Conservation (phyloP, 2,888 invertebrate species). For the Heliconius ethilla region DNA sequence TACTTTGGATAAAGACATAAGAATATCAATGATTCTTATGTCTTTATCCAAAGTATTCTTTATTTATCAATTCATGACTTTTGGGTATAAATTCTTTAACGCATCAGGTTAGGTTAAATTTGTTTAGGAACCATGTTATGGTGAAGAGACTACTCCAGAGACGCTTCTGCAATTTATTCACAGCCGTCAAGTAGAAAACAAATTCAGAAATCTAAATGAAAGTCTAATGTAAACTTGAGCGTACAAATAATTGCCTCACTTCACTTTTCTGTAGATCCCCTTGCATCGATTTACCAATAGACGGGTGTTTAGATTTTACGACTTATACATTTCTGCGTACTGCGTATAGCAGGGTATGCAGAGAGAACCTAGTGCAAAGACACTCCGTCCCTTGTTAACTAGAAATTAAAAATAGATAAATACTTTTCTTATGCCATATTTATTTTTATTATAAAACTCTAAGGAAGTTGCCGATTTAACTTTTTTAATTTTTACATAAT, state of each 20-base stretch:
- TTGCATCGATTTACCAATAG: constrained; percentile 8
- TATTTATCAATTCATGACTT: neutral
- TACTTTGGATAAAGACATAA: neutral
- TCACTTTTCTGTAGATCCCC: neutral
- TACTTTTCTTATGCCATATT: neutral
- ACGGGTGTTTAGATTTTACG: neutral
- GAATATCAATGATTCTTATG: neutral
- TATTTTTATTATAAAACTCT: neutral
- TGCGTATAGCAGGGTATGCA: too few species aligned
- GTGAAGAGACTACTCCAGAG: neutral
- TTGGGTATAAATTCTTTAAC: neutral
- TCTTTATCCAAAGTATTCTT: too few species aligned
- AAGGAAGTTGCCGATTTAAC: neutral
- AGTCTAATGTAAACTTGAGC: constrained; percentile 1
- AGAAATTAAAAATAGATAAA: neutral
- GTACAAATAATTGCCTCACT: neutral
- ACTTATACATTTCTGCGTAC: neutral
- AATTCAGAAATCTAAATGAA: neutral
- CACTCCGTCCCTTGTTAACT: too few species aligned
- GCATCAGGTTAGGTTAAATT: neutral
- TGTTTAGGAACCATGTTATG: constrained; percentile 4
- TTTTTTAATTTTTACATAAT: neutral
- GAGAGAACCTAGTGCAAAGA: too few species aligned
- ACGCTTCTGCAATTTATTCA: neutral
- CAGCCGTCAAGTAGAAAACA: constrained; percentile 4